These are phyloP conservation scores for Eupithecia tripunctaria DNA, from an alignment of 2,888 invertebrate genomes.

Conservation along the genomic window DNA sequence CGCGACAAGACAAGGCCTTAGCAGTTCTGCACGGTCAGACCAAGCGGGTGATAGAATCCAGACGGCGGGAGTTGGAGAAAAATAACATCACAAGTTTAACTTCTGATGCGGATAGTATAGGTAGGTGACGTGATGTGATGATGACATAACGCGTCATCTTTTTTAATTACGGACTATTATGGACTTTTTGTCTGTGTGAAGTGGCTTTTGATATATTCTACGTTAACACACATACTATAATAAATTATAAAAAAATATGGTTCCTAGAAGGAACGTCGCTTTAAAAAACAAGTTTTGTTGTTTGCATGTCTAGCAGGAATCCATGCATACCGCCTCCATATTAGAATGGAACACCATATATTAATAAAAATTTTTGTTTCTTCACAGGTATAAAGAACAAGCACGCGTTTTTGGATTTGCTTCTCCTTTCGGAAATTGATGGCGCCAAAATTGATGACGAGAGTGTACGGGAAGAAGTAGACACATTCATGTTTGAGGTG, in stretches of 20 bases:
- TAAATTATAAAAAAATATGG: no score
- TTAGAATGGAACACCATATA: no score
- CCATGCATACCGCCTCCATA: not conserved
- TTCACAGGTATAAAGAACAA: slow-evolving; percentile 81
- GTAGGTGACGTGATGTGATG: not conserved
- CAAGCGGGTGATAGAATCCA: slow-evolving; percentile 68
- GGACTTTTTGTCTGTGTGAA: no score
- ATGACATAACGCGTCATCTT: no score
- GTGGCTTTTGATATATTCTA: no score
- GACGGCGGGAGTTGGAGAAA: slow-evolving; percentile 59
- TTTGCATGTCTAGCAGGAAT: not conserved
- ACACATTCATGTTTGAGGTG: slow-evolving; percentile 89
- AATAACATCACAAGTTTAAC: slow-evolving; percentile 50
- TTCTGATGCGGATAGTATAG: slow-evolving; percentile 46
- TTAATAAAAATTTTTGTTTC: no score
- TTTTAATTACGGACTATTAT: no score
- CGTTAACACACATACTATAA: no score
- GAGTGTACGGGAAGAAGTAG: slow-evolving; percentile 87
- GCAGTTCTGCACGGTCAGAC: slow-evolving; percentile 70
- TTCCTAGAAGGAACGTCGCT: no score
- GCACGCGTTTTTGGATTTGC: slow-evolving; percentile 87
- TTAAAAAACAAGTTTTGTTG: no score
- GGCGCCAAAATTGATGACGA: slow-evolving; percentile 83
- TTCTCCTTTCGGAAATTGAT: slow-evolving; percentile 84
- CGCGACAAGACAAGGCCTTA: slow-evolving; percentile 76